phyloP scores from a whole-genome alignment of 2,113 vertebrate species.

The Archilochus colubris region DNA sequence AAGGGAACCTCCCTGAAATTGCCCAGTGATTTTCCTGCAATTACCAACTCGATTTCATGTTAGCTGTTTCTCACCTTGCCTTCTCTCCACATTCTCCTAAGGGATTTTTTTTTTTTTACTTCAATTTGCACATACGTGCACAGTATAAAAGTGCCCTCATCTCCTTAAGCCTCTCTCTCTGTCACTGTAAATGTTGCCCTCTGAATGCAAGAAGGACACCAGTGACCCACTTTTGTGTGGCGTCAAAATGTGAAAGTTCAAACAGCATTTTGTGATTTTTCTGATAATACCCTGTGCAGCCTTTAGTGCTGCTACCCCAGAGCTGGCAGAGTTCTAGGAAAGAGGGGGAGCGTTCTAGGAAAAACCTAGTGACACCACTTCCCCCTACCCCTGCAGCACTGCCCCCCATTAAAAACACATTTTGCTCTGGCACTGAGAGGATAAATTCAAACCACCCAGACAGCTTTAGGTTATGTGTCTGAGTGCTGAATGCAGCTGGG shows the following conservation, averaged over 20 bases:
- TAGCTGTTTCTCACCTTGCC: background rate
- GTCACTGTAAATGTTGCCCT: background rate
- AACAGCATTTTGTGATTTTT: background rate
- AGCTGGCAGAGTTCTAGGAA: constrained; percentile 28
- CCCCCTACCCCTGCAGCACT: background rate
- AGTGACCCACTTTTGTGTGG: background rate
- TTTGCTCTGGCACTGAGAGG: background rate
- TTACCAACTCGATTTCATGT: background rate
- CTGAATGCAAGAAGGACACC: background rate
- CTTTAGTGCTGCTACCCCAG: background rate
- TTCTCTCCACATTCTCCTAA: background rate
- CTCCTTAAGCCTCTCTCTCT: background rate
- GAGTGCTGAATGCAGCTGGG: background rate
- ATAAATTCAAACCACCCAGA: constrained; percentile 30
- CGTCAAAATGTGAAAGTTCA: background rate
- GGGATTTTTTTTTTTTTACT: background rate
- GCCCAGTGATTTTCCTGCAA: background rate
- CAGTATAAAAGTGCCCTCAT: background rate
- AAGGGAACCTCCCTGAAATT: background rate
- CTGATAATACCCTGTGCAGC: background rate
- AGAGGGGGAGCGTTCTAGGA: constrained; percentile 37
- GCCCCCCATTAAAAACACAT: constrained; percentile 47
- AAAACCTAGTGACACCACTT: background rate
- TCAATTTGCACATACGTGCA: background rate
- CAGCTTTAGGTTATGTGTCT: constrained; percentile 15